Base-by-base conservation (phyloP, 2,888 invertebrate genomes). In the Branchellion lobata region DNA sequence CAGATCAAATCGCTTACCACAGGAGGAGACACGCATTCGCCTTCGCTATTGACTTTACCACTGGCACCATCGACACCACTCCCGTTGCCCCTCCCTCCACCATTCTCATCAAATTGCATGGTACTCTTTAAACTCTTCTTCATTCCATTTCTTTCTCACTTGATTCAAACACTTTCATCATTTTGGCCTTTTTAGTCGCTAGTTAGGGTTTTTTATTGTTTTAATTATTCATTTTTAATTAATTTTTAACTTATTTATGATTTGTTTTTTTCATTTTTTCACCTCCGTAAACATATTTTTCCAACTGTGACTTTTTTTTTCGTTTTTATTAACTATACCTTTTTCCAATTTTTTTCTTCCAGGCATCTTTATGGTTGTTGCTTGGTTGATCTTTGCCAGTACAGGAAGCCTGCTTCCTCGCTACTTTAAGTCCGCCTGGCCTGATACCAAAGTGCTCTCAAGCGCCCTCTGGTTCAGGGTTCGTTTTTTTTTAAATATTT, bases 281-380 rank as follows among this genome's bases (percentile, higher is more conserved):
- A n/a, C n/a, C n/a, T n/a, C n/a, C n/a, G n/a, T n/a, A n/a, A n/a
- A n/a, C n/a, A n/a, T n/a, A 47, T 14, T 8, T 47, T 47, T 47
- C 18, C 47, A 47, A 18, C 11, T 14, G 18, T 14, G 24, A 14
- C n/a, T 65, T 14, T 14, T 11, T 65, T 65, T 65, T 27, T 65
- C 65, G n/a, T 11, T 65, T 69, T 34, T 69, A 24, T 69, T 27
- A 5, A 18, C 1, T 33, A 31, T 36, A 34, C 33, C 5, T 2
- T 34, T n/a, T 36, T 72, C n/a, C 21, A 5, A 57, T 24, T 57
- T 57, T 57, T 57, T 57, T 24, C 5, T 5, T 5, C 3, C 61
- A 77, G 77, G 77, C 27, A 77, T 77, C n/a, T 33, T 77, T 11
- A 77, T 77, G 77, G 77, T 77, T 61, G 33, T 77, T 21, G 77